phyloP scores from a whole-genome alignment of 2,113 vertebrate species.

The Aythya baeri region DNA sequence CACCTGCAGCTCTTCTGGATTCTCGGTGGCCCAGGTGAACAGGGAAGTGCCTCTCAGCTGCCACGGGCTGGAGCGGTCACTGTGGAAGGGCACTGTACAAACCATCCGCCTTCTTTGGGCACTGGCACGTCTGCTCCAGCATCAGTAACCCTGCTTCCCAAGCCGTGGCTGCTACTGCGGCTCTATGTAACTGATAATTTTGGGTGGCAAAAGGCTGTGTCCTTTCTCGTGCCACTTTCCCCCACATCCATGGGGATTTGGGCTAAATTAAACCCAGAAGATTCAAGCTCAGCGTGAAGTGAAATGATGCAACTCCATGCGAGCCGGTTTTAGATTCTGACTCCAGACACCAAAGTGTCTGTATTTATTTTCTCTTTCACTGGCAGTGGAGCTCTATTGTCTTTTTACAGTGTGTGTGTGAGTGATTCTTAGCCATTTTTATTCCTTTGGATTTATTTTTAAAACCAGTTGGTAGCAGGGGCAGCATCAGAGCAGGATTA shows the following conservation, averaged over 20 bases:
- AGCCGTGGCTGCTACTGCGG: neutral
- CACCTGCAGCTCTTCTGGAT: neutral
- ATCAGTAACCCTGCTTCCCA: neutral
- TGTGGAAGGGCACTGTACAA: neutral
- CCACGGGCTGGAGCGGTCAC: neutral
- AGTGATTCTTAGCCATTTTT: neutral
- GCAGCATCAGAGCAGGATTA: neutral
- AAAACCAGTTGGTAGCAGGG: neutral
- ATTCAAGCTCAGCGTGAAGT: neutral
- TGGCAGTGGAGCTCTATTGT: neutral
- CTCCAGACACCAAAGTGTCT: neutral
- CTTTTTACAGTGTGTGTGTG: neutral
- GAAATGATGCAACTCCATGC: neutral
- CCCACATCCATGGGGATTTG: neutral
- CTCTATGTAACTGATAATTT: neutral
- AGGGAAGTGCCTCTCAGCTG: neutral
- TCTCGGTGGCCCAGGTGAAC: neutral
- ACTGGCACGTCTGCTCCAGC: neutral
- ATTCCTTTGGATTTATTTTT: constrained; percentile 5
- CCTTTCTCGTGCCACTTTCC: neutral
- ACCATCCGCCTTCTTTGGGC: neutral
- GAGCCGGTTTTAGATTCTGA: neutral
- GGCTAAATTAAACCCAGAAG: neutral
- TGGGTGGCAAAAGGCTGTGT: neutral
- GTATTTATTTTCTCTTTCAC: neutral